Base-by-base conservation (phyloP, 2,888 invertebrate genomes). In the Rotaria sp. region DNA sequence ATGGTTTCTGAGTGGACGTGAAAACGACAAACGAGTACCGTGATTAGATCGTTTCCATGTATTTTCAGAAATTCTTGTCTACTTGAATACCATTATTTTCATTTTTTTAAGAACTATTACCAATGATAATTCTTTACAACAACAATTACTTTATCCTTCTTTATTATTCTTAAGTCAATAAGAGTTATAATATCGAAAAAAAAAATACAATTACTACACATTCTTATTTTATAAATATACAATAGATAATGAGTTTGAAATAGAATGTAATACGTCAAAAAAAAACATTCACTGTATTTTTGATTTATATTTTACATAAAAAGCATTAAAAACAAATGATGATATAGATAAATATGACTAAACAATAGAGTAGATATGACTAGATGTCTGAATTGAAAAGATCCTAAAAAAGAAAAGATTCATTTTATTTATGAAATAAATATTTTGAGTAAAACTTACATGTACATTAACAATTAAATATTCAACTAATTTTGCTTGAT, bases 401-500 rank as follows among this genome's bases (percentile, higher is more conserved):
- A 67, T 67, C 67, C 67, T 67, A 38, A 67, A 35, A 35, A 21
- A 35, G 0, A 35, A 30, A 55, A 55, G 26, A 52, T 52, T 52
- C 0, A 24, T 52, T 24, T 24, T 52, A 7, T 52, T 24, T 52
- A 52, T 52, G 21, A 7, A 52, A 52, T 52, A 24, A 52, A 52
- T 24, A 24, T 52, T 24, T 52, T 52, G 13, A 52, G 5, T 52
- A 52, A 0, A 21, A 52, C 45, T 80, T 80, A 80, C 80, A 41
- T 80, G 13, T 13, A 80, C 80, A 80, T 80, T 80, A 15, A n/a
- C 80, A 45, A 80, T 80, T 45, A 80, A 80, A 45, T 45, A 80
- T 80, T 80, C 80, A 15, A 80, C 45, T 45, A 80, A n/a, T 80
- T 80, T 80, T 45, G 80, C 80, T 45, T 80, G 80, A 80, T 80